These are phyloP conservation scores for Aphis craccivora DNA, from an alignment of 1,140 invertebrate species.

Conservation along the genomic window DNA sequence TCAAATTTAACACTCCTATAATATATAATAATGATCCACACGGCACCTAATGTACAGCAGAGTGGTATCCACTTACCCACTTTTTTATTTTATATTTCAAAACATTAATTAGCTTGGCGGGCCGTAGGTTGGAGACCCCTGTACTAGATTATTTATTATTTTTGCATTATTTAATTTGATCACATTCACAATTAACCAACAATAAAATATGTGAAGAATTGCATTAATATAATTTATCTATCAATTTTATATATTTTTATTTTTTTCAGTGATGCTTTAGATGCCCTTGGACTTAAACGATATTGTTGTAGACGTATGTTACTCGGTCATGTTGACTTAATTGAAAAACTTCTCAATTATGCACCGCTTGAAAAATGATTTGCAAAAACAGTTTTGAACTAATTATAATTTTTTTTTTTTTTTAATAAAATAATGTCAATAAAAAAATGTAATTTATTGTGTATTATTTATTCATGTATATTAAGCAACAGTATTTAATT, in stretches of 20 bases:
- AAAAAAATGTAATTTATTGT: neutral
- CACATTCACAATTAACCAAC: neutral
- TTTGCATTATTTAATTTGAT: neutral
- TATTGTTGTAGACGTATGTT: constrained; percentile 99
- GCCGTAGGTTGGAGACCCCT: no score
- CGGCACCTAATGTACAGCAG: no score
- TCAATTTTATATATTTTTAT: neutral
- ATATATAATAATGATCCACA: no score
- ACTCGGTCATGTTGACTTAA: constrained; percentile 97
- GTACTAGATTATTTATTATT: no score
- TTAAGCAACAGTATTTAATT: neutral
- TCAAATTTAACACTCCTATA: no score
- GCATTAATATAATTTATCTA: neutral
- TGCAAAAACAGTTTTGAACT: neutral
- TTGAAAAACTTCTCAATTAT: constrained; percentile 98
- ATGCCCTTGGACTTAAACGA: constrained; percentile 94
- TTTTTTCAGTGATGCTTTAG: constrained; percentile 90
- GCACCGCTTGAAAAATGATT: constrained; percentile 89
- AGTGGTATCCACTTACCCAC: no score
- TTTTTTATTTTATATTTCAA: no score
- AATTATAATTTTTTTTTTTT: neutral
- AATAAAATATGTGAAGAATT: neutral
- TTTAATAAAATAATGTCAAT: neutral
- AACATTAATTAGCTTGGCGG: no score
- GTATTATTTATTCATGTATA: neutral